Conservation (phyloP, 2,797 vertebrate genomes). For the Eulemur rubriventer region DNA sequence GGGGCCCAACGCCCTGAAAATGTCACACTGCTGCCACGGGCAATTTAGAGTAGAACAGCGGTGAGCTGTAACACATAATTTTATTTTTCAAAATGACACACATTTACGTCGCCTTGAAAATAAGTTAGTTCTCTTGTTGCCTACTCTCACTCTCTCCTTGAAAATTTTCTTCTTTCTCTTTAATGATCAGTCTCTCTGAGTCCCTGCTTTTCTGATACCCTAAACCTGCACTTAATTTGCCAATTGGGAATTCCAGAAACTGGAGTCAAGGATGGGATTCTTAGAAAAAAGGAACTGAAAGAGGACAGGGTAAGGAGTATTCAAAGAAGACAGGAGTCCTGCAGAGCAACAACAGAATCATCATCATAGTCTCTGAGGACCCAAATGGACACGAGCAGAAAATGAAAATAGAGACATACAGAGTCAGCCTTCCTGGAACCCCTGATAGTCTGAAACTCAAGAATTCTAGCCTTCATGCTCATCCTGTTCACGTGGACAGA, state of each 20-base stretch:
- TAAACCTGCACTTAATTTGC: background rate
- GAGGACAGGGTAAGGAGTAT: background rate
- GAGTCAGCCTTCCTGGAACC: background rate
- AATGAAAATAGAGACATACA: background rate
- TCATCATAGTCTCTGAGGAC: background rate
- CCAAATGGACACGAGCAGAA: background rate
- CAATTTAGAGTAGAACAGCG: background rate
- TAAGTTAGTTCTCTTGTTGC: background rate
- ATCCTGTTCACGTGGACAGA: background rate
- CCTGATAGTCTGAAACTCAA: background rate
- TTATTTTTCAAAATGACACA: background rate
- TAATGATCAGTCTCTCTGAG: background rate
- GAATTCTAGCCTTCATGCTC: background rate
- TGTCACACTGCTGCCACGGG: background rate
- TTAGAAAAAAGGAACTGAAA: background rate
- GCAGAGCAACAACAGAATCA: background rate
- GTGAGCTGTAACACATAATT: background rate
- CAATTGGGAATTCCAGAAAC: background rate
- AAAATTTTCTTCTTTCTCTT: background rate
- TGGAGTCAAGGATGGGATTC: background rate
- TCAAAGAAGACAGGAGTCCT: background rate
- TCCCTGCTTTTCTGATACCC: background rate
- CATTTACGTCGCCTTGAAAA: background rate
- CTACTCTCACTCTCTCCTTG: background rate
- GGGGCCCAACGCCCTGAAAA: background rate